These are phyloP conservation scores for Cyrtonyx montezumae DNA, from an alignment of 2,113 vertebrate genomes.

Conservation along the genomic window DNA sequence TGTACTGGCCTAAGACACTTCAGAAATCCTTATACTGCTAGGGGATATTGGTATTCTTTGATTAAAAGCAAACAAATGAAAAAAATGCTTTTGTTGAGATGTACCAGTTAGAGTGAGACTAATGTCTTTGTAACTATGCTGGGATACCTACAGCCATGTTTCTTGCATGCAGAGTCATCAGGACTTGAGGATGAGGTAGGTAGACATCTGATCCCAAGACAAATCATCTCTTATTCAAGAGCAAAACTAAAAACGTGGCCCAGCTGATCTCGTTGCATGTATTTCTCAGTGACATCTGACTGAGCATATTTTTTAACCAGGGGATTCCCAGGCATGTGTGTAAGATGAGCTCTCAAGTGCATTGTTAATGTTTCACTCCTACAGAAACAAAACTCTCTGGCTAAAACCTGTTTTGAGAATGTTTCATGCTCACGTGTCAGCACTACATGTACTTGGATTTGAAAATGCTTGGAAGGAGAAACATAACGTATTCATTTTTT, in stretches of 20 bases:
- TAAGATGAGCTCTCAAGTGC: not conserved
- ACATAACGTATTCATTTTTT: not conserved
- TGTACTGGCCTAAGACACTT: not conserved
- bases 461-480: not conserved
- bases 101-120: not conserved
- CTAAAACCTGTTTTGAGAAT: not conserved
- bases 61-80: not conserved
- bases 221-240: fast-evolving
- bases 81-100: not conserved
- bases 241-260: not conserved
- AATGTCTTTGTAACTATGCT: not conserved
- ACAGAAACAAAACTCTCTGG: not conserved
- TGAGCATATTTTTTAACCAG: not conserved
- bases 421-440: not conserved
- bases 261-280: fast-evolving
- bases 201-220: not conserved
- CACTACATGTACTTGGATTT: not conserved
- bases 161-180: not conserved
- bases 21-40: not conserved
- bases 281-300: not conserved
- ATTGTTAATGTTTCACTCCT: not conserved
- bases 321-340: not conserved
- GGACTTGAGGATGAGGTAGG: not conserved
- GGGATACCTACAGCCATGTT: not conserved
- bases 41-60: not conserved